phyloP scores from a whole-genome alignment of 1,140 invertebrate genomes.

The Octopus bimaculoides region DNA sequence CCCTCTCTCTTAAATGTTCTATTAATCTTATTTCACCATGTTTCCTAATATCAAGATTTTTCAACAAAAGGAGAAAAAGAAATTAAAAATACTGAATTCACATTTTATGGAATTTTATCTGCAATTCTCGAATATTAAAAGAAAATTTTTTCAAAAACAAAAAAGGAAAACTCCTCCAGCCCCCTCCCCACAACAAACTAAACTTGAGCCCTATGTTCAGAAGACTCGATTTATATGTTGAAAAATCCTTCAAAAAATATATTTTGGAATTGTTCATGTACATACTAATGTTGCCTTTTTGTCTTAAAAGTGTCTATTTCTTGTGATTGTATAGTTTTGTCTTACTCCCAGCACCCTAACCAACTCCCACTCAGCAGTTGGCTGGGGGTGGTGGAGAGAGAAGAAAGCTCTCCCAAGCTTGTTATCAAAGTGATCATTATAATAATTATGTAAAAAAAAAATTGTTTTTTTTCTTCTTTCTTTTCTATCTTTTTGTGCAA shows the following conservation, averaged over 20 bases:
- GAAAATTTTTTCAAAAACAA: too few species aligned
- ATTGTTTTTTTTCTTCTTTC: too few species aligned
- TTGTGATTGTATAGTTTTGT: conserved; percentile 8
- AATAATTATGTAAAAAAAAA: too few species aligned
- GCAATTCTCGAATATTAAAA: too few species aligned
- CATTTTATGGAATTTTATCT: too few species aligned
- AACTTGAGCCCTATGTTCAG: not conserved
- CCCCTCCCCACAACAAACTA: not conserved
- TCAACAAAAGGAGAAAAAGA: not conserved
- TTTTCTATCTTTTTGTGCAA: too few species aligned
- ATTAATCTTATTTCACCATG: too few species aligned
- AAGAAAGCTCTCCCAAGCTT: not conserved
- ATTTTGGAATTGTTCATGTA: conserved; percentile 15
- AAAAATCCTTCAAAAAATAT: conserved; percentile 13
- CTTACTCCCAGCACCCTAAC: not conserved
- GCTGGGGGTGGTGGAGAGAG: not conserved
- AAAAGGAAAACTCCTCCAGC: too few species aligned
- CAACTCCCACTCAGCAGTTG: not conserved
- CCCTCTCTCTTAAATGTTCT: not conserved
- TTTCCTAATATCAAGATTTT: conserved; percentile 4
- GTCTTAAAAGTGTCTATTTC: conserved; percentile 7
- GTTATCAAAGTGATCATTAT: too few species aligned
- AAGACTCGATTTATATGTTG: conserved; percentile 1
- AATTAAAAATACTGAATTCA: too few species aligned
- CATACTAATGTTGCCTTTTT: conserved; percentile 11